Percentiles rank a stretch among this genome's conserved stretches.
phyloP scores from a whole-genome alignment of 2,888 invertebrate species.

The Trileptium ribeirensis region DNA sequence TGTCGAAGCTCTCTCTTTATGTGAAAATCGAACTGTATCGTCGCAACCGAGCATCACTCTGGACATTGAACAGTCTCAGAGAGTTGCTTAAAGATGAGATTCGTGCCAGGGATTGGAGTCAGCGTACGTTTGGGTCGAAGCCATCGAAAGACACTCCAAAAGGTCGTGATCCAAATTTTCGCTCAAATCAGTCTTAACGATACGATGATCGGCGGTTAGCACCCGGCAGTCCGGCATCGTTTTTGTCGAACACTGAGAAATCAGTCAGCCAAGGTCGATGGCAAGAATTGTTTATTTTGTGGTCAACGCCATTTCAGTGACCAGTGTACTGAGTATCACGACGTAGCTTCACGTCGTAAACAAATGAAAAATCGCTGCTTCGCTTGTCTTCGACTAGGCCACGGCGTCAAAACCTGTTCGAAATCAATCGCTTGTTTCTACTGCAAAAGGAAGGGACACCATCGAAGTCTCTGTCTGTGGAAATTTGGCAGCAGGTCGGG shows the following conservation, averaged over 20 bases:
- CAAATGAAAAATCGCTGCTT: neutral
- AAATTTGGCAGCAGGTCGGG: neutral
- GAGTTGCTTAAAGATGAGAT: neutral
- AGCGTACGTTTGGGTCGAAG: neutral
- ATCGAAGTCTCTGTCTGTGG: neutral
- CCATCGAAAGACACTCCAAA: too few relatives aligned
- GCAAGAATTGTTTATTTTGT: neutral
- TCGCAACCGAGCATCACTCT: neutral
- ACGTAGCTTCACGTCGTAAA: neutral
- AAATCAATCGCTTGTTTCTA: neutral
- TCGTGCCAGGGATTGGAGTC: neutral
- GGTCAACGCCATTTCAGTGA: neutral
- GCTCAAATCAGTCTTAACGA: too few relatives aligned
- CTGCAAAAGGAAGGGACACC: conserved; percentile 5
- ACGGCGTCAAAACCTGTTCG: neutral
- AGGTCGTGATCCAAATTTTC: too few relatives aligned
- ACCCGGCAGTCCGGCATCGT: neutral
- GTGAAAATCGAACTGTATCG: neutral
- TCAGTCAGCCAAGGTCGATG: neutral
- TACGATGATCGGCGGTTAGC: neutral
- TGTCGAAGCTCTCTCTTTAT: neutral
- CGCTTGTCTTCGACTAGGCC: neutral
- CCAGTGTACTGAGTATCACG: neutral
- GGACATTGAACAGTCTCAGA: neutral
- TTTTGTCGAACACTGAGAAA: neutral